Base-by-base conservation (phyloP, 2,888 invertebrate species). In the Drosophila mercatorum region DNA sequence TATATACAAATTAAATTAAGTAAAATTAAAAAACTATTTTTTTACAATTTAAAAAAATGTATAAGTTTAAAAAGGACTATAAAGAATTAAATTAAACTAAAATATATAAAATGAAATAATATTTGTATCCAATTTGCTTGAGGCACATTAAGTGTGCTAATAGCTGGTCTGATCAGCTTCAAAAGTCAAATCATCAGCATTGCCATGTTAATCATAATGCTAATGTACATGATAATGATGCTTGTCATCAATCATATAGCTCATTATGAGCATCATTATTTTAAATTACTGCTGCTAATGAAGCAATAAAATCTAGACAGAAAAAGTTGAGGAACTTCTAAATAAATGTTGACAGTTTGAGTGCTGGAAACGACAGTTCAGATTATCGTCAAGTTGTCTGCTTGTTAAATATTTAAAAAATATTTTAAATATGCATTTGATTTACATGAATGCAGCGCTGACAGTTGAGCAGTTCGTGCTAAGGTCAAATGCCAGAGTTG, bases 401-500 rank as follows among this genome's bases (percentile, higher is more conserved):
- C 8, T 5, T n/a, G 14, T 28, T 26, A 52, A 52, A 14, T 40
- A 28, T 53, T 40, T 31, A 31, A 31, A 31, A 31, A 31, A 31
- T 31, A 31, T 5, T 31, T 31, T 2, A 31, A 31, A 5, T 5
- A 6, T 5, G 31, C 31, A 31, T 52, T 34, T 36, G 7, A 47
- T 52, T 64, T 46, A 22, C 44, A 47, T 64, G 2, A 6, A 31
- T 31, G 44, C 46, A 22, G 11, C 44, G 63, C 8, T 12, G 14
- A 40, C 7, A 26, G 44, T 10, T 22, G 44, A 44, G 44, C 44
- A 44, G 5, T 22, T 56, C 43, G 49, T 0, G 2, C 6, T 38
- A 47, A 68, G 44, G 53, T 68, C 41, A 60, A 47, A 26, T 10
- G 31, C 28, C 31, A 10, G 28, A 46, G 14, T 22, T 12, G 14